Evolutionary conservation across 2,888 invertebrate species (phyloP).

Genomic region (Lycocerus yunnanus): DNA sequence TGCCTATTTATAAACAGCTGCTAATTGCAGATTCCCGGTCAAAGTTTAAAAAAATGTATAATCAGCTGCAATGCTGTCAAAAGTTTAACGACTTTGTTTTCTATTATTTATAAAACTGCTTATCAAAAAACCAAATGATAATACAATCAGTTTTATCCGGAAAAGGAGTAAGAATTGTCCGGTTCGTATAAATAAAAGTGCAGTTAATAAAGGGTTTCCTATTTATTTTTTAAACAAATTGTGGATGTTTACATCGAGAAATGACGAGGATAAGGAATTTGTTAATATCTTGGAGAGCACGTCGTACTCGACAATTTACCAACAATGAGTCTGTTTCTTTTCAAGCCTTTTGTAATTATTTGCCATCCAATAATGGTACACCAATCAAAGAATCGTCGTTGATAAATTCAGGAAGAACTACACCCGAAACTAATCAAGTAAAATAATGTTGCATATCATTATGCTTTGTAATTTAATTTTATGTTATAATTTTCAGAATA

Average conservation of each 20-base stretch:
- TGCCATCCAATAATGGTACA: conserved; percentile 48
- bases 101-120: background rate
- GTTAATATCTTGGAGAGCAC: conserved; percentile 44
- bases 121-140: background rate
- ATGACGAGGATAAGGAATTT: conserved; percentile 50
- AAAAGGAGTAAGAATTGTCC: background rate
- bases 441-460: background rate
- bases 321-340: conserved; percentile 58
- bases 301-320: conserved; percentile 44
- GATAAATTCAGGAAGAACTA: conserved; percentile 56
- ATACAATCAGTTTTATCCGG: background rate
- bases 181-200: background rate
- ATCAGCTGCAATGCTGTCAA: background rate
- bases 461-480: background rate
- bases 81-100: background rate
- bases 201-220: background rate
- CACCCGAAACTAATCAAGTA: conserved; percentile 37
- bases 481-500: conserved; percentile 38
- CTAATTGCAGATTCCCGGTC: background rate
- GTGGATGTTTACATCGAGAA: background rate
- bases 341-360: conserved; percentile 65
- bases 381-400: conserved; percentile 61
- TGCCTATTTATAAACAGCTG: background rate
- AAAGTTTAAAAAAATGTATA: background rate
- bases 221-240: background rate